These are phyloP conservation scores for Lemur catta DNA, from an alignment of 2,797 vertebrate species.

Conservation along the genomic window DNA sequence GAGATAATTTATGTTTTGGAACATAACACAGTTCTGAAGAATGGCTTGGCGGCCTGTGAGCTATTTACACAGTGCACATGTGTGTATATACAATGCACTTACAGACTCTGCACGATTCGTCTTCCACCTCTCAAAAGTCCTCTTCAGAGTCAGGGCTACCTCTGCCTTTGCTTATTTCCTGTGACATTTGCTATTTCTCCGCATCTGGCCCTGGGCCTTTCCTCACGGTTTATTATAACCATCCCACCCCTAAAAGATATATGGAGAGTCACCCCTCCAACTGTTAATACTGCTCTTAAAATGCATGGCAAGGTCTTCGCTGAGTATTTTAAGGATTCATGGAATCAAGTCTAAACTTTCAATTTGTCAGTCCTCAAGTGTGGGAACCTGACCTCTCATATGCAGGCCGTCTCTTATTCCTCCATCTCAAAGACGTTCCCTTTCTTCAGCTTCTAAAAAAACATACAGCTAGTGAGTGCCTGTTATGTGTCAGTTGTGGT, in stretches of 20 bases:
- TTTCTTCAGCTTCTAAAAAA: background rate
- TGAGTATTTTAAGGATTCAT: constrained; percentile 43
- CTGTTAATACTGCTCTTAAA: constrained; percentile 39
- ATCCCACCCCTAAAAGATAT: constrained; percentile 3
- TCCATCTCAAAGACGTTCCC: background rate
- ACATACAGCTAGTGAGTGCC: background rate
- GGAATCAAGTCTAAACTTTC: constrained; percentile 47
- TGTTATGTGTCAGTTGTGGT: background rate
- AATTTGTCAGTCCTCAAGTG: constrained; percentile 49
- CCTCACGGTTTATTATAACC: constrained; percentile 53
- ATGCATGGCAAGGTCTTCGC: constrained; percentile 25
- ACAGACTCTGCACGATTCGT: background rate
- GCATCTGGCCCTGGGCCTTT: constrained; percentile 32
- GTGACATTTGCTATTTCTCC: constrained; percentile 60
- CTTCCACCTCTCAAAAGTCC: constrained; percentile 51
- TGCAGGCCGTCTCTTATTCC: background rate
- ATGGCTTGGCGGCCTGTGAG: background rate
- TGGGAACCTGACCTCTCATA: constrained; percentile 62
- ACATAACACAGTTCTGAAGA: constrained; percentile 1
- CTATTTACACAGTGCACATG: constrained; percentile 62
- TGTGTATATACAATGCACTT: constrained; percentile 10
- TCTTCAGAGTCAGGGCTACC: constrained; percentile 48
- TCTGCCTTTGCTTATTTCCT: constrained; percentile 56
- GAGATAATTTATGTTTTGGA: background rate
- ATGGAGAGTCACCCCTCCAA: background rate